These are phyloP conservation scores for Pomacea maculata DNA, from an alignment of 1,140 invertebrate species.

Conservation along the genomic window DNA sequence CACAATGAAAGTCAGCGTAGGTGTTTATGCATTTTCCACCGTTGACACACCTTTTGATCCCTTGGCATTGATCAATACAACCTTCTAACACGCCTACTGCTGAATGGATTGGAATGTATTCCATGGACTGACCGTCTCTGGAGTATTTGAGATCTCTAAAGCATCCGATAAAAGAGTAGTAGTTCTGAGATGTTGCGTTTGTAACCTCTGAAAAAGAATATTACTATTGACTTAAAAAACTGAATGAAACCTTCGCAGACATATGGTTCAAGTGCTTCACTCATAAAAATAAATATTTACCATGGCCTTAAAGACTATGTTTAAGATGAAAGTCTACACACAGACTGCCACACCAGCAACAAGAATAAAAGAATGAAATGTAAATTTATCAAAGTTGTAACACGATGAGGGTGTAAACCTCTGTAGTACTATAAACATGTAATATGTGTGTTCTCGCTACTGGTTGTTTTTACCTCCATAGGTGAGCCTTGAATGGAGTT, in stretches of 20 bases:
- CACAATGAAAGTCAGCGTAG: constrained; percentile 48
- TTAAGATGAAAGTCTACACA: not conserved
- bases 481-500: constrained; percentile 77
- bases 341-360: not conserved
- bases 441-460: constrained; percentile 1
- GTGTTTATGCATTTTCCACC: constrained; percentile 50
- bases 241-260: constrained; percentile 77
- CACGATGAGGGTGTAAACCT: not conserved
- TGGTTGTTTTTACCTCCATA: constrained; percentile 78
- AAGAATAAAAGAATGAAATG: not conserved
- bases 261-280: constrained; percentile 74
- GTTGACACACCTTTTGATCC: constrained; percentile 38
- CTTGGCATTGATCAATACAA: constrained; percentile 72
- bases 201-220: constrained; percentile 21
- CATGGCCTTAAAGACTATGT: not conserved
- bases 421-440: not conserved
- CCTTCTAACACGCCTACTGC: constrained; percentile 38
- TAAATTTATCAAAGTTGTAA: not conserved
- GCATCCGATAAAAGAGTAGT: constrained; percentile 91
- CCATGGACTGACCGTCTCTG: constrained; percentile 80
- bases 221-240: constrained; percentile 1
- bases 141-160: constrained; percentile 85
- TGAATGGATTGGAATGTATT: constrained; percentile 81
- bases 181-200: constrained; percentile 69
- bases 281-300: not conserved